Base-by-base conservation (phyloP, 1,140 invertebrate species). In the Apis laboriosa region DNA sequence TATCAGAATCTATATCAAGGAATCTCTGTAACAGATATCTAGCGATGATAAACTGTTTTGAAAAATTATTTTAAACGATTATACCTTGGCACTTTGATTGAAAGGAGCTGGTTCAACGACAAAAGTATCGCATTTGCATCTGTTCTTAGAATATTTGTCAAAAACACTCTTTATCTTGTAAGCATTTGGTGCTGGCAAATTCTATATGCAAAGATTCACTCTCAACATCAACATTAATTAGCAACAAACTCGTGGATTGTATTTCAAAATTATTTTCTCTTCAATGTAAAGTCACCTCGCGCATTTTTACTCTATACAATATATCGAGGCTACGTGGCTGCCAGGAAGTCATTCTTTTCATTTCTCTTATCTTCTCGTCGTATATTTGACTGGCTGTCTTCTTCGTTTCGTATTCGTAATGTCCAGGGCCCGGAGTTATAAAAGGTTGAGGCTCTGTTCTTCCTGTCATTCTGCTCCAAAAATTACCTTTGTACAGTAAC, bases 381-480 rank as follows among this genome's bases (percentile, higher is more conserved):
- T 58, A 64, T 15, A 87, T 78, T 70, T 84, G 76, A n/a, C 43
- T 64, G 58, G 58, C 28, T 49, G 81, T 84, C 49, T 79, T 81
- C 70, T 78, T 84, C 56, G 19, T 79, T 21, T 90, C 79, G 15
- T 82, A 71, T 24, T 90, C 83, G 61, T 90, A 90, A 56, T 86
- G 53, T 5, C 87, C 88, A 4, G 88, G 89, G 28, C 85, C 73
- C 12, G 87, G 89, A n/a, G 78, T 84, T 51, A 64, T 70, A 28
- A 53, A 68, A 13, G 49, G 58, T 58, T 43, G 56, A 67, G 63
- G 49, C 21, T 81, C 84, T 60, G 79, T 81, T 58, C 87, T 90
- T 55, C 89, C 89, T 13, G 87, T 77, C 89, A 88, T 90, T 77
- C 81, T 85, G 74, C 89, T 90, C 88, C 89, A 90, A 71, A 90